Base-by-base conservation (phyloP, 2,113 vertebrate genomes). In the Alosa alosa region DNA sequence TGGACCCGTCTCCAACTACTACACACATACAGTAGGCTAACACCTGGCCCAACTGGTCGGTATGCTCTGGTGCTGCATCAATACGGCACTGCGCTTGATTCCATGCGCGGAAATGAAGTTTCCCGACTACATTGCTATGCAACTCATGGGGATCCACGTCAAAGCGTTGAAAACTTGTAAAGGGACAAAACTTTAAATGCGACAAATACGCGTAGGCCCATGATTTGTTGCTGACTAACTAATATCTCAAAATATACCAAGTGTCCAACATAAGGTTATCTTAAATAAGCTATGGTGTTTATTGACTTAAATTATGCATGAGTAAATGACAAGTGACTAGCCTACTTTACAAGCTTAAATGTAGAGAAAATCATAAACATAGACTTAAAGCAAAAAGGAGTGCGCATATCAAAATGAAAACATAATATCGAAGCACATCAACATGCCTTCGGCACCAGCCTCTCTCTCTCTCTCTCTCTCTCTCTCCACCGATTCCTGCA, bases 391-490 rank as follows among this genome's bases (percentile, higher is more conserved):
- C 72, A 78, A 13, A 75, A 78, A 78, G 72, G 11, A 78, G 25
- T 78, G 72, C 36, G 31, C 31, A 72, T 36, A 72, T 36, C 17
- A 17, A 17, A 39, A 78, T 78, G 31, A 78, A 78, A 78, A 31
- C 72, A 78, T 72, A 72, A 78, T 72, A 72, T 78, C 31, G 72
- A 11, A 78, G 72, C 72, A 78, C 1, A 22, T 60, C 55, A 60
- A 60, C 36, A 78, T 78, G 72, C 72, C 36, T 78, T 36, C 90
- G 85, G 91, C 91, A 92, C 91, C 90, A 84, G 87, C 87, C 81
- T 85, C 86, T 94, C 81, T 87, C 91, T 89, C 92, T 93, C n/a
- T n/a, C n/a, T n/a, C 91, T 93, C 92, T 91, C 92, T 87, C 93
- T 94, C 81, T 55, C 39, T 17, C 64, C 86, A 90, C 89, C 90